Base-by-base conservation (phyloP, 2,888 invertebrate species). In the Leptura quadrifasciata region DNA sequence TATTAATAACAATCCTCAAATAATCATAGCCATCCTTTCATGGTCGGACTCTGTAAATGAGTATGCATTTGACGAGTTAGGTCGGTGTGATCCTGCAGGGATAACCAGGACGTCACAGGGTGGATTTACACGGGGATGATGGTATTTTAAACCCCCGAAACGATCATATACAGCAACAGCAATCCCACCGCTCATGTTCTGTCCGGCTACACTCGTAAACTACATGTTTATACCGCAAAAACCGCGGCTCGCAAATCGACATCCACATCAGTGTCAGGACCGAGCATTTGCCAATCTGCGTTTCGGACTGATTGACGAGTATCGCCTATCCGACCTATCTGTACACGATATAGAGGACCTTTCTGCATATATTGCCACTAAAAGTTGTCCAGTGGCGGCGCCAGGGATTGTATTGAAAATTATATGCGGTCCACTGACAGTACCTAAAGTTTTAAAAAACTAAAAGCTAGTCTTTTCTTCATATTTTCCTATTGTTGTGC, bases 161-260 rank as follows among this genome's bases (percentile, higher is more conserved):
- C 85, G 86, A 85, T 86, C 86, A 86, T 86, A 87, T 86, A 85
- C 86, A 86, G 85, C 84, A 65, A 72, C 75, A 72, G 80, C 87
- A 87, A 88, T 87, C 88, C 88, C 86, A 86, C 86, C 85, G 87
- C 86, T 87, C 87, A 86, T 87, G 87, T 88, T 87, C 87, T 87
- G 88, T 87, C 87, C 87, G 85, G 85, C 86, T 85, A 87, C 87
- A 87, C 88, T 88, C 88, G 89, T 89, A 89, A 88, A 89, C 88
- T 88, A 88, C 84, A 88, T 89, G 89, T 89, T 89, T 89, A 89
- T 89, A 87, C 90, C 89, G 87, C 89, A 89, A 89, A 89, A 90
- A 90, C 89, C 89, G 88, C 89, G 87, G 86, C 88, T 89, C 89
- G 88, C 89, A 89, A 89, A 89, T 89, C 89, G 88, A 87, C 87